Evolutionary conservation across 2,113 vertebrate genomes (phyloP).

Genomic region (Sceloporus tristichus): DNA sequence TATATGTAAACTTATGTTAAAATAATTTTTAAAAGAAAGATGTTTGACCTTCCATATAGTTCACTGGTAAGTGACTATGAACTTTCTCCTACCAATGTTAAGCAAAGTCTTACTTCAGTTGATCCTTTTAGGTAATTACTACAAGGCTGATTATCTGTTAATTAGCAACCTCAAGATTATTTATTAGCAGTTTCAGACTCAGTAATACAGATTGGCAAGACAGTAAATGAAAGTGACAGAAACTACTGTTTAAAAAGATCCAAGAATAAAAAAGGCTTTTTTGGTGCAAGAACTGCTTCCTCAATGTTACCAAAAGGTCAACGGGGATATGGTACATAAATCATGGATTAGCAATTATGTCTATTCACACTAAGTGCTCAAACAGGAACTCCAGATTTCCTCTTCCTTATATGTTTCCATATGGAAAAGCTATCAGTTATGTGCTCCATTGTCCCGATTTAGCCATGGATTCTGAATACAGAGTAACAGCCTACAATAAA

Average conservation of each 20-base stretch:
- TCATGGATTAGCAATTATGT: conserved; percentile 56
- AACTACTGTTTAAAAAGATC: conserved; percentile 35
- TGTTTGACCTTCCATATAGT: neutral
- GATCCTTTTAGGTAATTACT: conserved; percentile 37
- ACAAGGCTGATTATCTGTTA: conserved; percentile 45
- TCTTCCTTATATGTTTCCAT: conserved; percentile 49
- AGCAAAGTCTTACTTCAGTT: conserved; percentile 27
- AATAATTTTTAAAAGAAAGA: neutral
- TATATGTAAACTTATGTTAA: neutral
- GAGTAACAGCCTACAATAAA: neutral
- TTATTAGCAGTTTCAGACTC: conserved; percentile 11
- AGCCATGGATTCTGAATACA: conserved; percentile 33
- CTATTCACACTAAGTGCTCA: conserved; percentile 53
- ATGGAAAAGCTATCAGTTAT: conserved; percentile 44
- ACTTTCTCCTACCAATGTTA: conserved; percentile 14
- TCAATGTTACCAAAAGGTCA: conserved; percentile 50
- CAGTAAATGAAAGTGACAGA: conserved; percentile 42
- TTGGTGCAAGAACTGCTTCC: conserved; percentile 20
- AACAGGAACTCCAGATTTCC: neutral
- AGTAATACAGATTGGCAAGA: conserved; percentile 23
- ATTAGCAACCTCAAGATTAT: conserved; percentile 59
- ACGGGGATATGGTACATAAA: conserved; percentile 41
- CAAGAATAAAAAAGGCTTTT: conserved; percentile 48
- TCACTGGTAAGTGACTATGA: neutral
- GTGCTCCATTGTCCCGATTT: neutral